Evolutionary conservation across 2,888 invertebrate genomes (phyloP), one percentile per base, ranked within the genome.

Genomic region (Lasioglossum pauxillum): DNA sequence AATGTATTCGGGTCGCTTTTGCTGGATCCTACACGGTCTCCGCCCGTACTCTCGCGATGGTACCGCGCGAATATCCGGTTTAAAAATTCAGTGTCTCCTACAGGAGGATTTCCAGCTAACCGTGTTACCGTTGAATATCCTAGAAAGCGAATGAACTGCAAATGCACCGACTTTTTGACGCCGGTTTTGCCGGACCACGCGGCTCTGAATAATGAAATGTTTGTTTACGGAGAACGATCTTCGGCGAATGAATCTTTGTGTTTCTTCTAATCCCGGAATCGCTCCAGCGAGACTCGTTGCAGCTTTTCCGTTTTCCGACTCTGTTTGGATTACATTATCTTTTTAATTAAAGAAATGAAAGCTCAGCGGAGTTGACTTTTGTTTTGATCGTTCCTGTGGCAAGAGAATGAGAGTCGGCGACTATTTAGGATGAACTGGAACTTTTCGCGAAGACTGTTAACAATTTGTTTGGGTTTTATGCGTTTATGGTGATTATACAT

Each of bases 1-100:
- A 69, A 46, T 69, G 35, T 35, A 69, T 38, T 49, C 49, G 49
- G 69, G n/a, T 77, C 38, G 60, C 73, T 73, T 73, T 67, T 23
- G 35, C 35, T 19, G 4, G 67, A 35, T 67, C 35, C 10, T 35
- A 19, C 23, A 19, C 31, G 19, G 19, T 19, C 19, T 67, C 19
- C 67, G 38, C 5, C 8, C 8, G 12, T 19, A 16, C 53, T 78
- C 60, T 46, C 78, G 35, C 31, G 5, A 27, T 19, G 46, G 27
- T 57, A 46, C 57, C 46, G 71, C 44, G 44, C 46, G 60, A 74
- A 72, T 60, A 72, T 78, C 23, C n/a, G 12, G 35, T 41, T 46
- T 69, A 35, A 57, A 44, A 27, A 46, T 49, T 31, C 72, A 72
- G 57, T 78, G 72, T 38, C 81, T 10, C 27, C 38, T 31, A 35